Conservation (phyloP, 2,888 invertebrate species). For the Drosophila hamatofila region DNA sequence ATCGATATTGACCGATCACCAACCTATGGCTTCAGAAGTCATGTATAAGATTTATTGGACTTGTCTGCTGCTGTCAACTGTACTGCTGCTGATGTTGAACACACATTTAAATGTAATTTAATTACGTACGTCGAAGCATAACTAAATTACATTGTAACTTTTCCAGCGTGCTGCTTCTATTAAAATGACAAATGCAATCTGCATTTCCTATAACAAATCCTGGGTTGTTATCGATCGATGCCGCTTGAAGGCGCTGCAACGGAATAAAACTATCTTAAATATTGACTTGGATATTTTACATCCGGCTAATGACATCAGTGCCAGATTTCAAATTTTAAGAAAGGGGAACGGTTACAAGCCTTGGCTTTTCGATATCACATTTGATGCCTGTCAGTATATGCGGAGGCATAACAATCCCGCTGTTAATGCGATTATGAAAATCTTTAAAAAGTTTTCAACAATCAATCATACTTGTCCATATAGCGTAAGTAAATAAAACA, state of each 20-base stretch:
- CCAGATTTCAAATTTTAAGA: background rate
- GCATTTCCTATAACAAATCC: background rate
- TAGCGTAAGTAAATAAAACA: constrained; percentile 26
- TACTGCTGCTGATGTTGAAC: background rate
- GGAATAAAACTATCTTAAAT: background rate
- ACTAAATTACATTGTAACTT: no score
- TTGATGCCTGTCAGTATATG: constrained; percentile 2
- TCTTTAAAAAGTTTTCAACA: background rate
- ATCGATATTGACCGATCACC: no score
- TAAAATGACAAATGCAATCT: background rate
- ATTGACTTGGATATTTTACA: background rate
- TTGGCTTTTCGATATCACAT: background rate
- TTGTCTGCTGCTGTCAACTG: background rate
- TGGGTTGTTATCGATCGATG: background rate
- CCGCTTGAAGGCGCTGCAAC: background rate
- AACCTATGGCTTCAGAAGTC: background rate
- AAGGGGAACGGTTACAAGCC: constrained; percentile 17
- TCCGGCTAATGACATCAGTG: background rate
- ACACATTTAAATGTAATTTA: background rate
- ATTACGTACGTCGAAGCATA: background rate
- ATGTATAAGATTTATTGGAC: background rate
- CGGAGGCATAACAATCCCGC: constrained; percentile 2
- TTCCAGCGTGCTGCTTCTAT: background rate
- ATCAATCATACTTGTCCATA: constrained; percentile 41
- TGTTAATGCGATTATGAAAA: background rate